Evolutionary conservation across 35 echinoderm and acorn worm species (phyloP).

Genomic region (Strongylocentrotus purpuratus): DNA sequence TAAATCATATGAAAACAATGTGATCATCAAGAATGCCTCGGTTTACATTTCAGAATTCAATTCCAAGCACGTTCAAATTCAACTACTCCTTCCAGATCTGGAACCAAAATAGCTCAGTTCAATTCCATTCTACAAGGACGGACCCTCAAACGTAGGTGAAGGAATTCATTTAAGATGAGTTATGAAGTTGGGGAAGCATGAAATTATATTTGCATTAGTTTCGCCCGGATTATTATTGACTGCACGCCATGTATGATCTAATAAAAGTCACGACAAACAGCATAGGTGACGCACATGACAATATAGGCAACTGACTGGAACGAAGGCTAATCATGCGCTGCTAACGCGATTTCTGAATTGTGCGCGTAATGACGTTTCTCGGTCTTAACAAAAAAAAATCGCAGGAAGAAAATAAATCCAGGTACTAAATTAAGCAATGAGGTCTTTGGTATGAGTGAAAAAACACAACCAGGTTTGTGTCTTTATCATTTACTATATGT

Average conservation of each 20-base stretch:
- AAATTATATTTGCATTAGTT: slow-evolving; percentile 43
- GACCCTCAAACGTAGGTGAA: neutral
- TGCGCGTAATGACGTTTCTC: neutral
- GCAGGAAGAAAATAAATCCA: neutral
- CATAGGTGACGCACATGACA: neutral
- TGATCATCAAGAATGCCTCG: too few relatives aligned
- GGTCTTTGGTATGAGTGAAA: neutral
- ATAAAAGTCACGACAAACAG: slow-evolving; percentile 9
- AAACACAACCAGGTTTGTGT: too few relatives aligned
- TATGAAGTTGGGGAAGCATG: slow-evolving; percentile 29
- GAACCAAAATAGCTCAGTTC: neutral
- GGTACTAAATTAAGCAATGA: neutral
- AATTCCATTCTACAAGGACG: neutral
- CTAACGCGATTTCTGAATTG: slow-evolving; percentile 24
- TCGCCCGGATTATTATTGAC: slow-evolving; percentile 34
- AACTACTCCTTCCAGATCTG: too few relatives aligned
- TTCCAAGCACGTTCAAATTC: too few relatives aligned
- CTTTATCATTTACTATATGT: too few relatives aligned
- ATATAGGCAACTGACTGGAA: slow-evolving; percentile 20
- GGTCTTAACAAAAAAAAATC: neutral
- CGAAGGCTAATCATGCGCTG: slow-evolving; percentile 8
- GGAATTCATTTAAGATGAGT: slow-evolving; percentile 31
- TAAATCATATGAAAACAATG: too few relatives aligned
- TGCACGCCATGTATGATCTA: slow-evolving; percentile 30
- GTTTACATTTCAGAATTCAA: too few relatives aligned